Evolutionary conservation across 2,113 vertebrate species (phyloP).

Genomic region (Callorhinus ursinus): DNA sequence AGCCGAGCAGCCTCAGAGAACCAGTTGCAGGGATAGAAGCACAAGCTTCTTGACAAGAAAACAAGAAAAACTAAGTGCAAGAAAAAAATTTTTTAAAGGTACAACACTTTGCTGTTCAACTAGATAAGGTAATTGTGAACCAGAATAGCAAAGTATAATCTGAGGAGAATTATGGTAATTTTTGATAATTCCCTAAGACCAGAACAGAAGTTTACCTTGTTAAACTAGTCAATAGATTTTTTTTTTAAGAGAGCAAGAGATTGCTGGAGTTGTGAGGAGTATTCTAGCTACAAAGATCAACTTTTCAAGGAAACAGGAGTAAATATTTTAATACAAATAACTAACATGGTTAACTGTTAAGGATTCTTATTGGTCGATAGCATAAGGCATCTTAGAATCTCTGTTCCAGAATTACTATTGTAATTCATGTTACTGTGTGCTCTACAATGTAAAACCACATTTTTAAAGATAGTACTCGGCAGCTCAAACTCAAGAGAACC

Average conservation of each 20-base stretch:
- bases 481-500: background rate
- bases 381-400: background rate
- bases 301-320: background rate
- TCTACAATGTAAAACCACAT: background rate
- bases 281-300: background rate
- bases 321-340: background rate
- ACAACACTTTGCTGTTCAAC: background rate
- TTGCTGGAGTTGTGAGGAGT: accelerated
- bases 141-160: background rate
- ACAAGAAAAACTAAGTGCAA: background rate
- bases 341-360: background rate
- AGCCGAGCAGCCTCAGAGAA: conserved; percentile 6
- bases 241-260: background rate
- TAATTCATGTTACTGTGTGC: background rate
- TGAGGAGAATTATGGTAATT: background rate
- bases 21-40: conserved; percentile 20
- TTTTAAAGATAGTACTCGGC: background rate
- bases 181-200: background rate
- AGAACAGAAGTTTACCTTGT: background rate
- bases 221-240: background rate
- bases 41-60: conserved; percentile 24
- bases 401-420: background rate
- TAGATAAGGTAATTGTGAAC: background rate
- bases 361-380: background rate
- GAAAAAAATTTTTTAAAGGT: background rate